Evolutionary conservation across 2,797 vertebrate species (phyloP).

Genomic region (Hydrocynus forskahlii): DNA sequence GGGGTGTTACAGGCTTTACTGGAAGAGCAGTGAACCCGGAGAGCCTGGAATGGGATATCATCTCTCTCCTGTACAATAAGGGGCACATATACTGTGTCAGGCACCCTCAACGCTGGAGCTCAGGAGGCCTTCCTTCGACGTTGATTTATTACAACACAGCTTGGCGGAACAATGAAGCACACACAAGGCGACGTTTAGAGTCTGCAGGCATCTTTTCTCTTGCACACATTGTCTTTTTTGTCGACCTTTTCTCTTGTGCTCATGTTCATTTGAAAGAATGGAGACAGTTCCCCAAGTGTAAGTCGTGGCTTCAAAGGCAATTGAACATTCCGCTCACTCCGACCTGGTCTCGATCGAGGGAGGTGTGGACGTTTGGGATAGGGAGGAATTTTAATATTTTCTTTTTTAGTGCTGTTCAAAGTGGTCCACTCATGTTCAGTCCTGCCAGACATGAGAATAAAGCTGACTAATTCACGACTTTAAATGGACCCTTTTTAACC

Average conservation of each 20-base stretch:
- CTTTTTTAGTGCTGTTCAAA: slow-evolving; percentile 22
- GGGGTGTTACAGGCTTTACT: not conserved
- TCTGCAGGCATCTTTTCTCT: slow-evolving; percentile 40
- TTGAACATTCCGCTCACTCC: slow-evolving; percentile 42
- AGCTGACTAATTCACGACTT: slow-evolving; percentile 25
- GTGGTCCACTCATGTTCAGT: slow-evolving; percentile 26
- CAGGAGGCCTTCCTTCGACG: slow-evolving; percentile 40
- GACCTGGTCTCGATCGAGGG: slow-evolving; percentile 28
- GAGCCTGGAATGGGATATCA: not conserved
- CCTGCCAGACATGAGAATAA: slow-evolving; percentile 16
- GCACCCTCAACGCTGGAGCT: slow-evolving; percentile 36
- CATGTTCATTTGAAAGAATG: slow-evolving; percentile 40
- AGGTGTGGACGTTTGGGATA: slow-evolving; percentile 34
- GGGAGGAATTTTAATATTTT: slow-evolving; percentile 17
- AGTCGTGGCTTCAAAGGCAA: slow-evolving; percentile 47
- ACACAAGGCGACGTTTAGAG: slow-evolving; percentile 48
- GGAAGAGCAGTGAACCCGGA: not conserved
- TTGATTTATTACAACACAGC: slow-evolving; percentile 55
- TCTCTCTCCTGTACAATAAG: slow-evolving; percentile 12
- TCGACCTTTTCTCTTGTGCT: slow-evolving; percentile 43
- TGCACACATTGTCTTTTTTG: slow-evolving; percentile 44
- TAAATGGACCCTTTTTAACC: slow-evolving; percentile 16
- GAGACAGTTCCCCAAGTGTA: slow-evolving; percentile 38
- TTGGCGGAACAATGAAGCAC: slow-evolving; percentile 50
- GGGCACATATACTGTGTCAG: slow-evolving; percentile 32